Evolutionary conservation across 1,140 invertebrate genomes (phyloP).

Genomic region (Diprion similis): DNA sequence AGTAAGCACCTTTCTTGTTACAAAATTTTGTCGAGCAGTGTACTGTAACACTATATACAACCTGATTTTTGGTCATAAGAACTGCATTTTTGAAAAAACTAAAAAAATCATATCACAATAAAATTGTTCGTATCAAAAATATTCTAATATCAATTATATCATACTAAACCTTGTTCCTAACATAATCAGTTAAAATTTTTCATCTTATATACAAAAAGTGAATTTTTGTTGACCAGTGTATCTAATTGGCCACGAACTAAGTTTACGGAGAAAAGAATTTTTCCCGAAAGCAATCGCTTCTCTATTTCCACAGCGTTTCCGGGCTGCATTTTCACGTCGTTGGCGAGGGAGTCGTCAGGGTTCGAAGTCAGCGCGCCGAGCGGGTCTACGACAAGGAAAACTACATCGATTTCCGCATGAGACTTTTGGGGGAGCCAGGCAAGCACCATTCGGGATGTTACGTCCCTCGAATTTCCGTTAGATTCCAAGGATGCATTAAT

Average conservation of each 20-base stretch:
- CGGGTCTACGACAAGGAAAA: conserved; percentile 90
- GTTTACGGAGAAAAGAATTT: neutral
- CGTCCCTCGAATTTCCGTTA: neutral
- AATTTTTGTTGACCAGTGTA: too few relatives aligned
- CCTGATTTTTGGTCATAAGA: too few relatives aligned
- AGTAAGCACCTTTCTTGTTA: too few relatives aligned
- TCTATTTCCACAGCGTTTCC: conserved; percentile 57
- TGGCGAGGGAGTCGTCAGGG: conserved; percentile 88
- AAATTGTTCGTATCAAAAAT: too few relatives aligned
- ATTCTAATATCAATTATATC: too few relatives aligned
- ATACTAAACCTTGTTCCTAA: too few relatives aligned
- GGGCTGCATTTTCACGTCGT: conserved; percentile 93
- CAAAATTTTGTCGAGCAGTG: too few relatives aligned
- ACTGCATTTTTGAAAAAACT: too few relatives aligned
- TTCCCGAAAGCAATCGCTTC: conserved; percentile 7
- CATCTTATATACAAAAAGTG: neutral
- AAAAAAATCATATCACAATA: too few relatives aligned
- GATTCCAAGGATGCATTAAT: neutral
- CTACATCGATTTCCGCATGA: conserved; percentile 95
- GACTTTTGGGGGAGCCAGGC: conserved; percentile 89
- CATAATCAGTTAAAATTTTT: neutral
- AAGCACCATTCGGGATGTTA: conserved; percentile 31
- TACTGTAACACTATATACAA: too few relatives aligned
- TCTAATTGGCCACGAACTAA: too few relatives aligned
- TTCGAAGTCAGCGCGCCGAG: conserved; percentile 80